phyloP scores from a whole-genome alignment of 2,888 invertebrate genomes.

The Cephus spinipes region DNA sequence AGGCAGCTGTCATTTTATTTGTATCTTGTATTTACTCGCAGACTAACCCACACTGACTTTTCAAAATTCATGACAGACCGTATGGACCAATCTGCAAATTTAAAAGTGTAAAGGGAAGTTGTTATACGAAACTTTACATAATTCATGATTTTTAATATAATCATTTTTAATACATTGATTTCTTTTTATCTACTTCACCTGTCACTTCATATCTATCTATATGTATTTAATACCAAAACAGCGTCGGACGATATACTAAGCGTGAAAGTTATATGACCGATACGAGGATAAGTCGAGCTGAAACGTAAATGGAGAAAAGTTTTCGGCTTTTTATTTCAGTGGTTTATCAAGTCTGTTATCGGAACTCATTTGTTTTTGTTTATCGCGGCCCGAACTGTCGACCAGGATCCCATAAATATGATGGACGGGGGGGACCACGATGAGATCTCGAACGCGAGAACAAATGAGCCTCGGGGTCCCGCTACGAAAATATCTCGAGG shows the following conservation, averaged over 20 bases:
- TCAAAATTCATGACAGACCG: not conserved
- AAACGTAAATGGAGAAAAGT: constrained; percentile 26
- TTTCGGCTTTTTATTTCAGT: constrained; percentile 43
- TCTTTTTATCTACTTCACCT: not conserved
- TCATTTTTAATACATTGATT: not conserved
- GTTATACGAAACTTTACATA: not conserved
- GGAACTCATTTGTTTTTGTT: constrained; percentile 62
- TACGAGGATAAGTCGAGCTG: not conserved
- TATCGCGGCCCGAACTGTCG: constrained; percentile 50
- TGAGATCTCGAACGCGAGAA: constrained; percentile 46
- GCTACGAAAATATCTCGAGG: not conserved
- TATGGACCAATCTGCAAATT: not conserved
- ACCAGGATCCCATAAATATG: constrained; percentile 54
- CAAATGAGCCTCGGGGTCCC: constrained; percentile 36
- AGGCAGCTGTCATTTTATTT: not conserved
- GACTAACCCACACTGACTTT: not conserved
- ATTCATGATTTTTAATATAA: not conserved
- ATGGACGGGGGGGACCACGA: constrained; percentile 48
- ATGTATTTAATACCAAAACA: not conserved
- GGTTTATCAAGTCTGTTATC: constrained; percentile 48
- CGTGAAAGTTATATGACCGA: not conserved
- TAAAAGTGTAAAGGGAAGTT: not conserved
- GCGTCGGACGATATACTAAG: not conserved
- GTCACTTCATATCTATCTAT: not conserved
- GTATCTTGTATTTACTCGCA: not conserved